Conservation (phyloP, 2,113 vertebrate genomes). For the Centropus bengalensis region DNA sequence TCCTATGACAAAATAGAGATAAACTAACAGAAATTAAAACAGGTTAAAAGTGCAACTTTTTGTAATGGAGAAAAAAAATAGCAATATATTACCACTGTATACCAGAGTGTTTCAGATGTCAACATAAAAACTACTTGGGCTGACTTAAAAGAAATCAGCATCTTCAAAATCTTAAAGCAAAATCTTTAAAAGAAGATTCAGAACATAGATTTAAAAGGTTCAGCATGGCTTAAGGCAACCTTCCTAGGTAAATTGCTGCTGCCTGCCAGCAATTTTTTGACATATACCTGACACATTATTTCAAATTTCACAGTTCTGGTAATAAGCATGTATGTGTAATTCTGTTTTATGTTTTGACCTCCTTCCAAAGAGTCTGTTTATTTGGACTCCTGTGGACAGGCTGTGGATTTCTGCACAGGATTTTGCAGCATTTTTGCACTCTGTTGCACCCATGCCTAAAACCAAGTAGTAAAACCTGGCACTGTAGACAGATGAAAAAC, state of each 20-base stretch:
- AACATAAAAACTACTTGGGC: background rate
- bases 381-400: background rate
- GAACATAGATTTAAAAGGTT: background rate
- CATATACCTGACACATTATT: background rate
- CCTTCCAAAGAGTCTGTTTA: background rate
- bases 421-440: background rate
- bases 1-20: conserved; percentile 79
- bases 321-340: background rate
- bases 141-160: conserved; percentile 3
- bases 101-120: background rate
- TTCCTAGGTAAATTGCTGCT: background rate
- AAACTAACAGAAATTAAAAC: conserved; percentile 64
- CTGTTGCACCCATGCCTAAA: background rate
- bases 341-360: background rate
- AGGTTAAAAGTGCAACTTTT: conserved; percentile 52
- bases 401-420: background rate
- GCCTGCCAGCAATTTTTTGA: background rate
- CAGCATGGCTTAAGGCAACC: background rate
- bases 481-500: background rate
- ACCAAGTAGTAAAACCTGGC: background rate
- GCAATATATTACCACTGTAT: background rate
- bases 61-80: conserved; percentile 9
- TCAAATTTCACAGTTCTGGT: background rate
- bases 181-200: background rate
- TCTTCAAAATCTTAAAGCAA: background rate